phyloP scores from a whole-genome alignment of 2,797 vertebrate species.

The Gobionotothen gibberifrons region DNA sequence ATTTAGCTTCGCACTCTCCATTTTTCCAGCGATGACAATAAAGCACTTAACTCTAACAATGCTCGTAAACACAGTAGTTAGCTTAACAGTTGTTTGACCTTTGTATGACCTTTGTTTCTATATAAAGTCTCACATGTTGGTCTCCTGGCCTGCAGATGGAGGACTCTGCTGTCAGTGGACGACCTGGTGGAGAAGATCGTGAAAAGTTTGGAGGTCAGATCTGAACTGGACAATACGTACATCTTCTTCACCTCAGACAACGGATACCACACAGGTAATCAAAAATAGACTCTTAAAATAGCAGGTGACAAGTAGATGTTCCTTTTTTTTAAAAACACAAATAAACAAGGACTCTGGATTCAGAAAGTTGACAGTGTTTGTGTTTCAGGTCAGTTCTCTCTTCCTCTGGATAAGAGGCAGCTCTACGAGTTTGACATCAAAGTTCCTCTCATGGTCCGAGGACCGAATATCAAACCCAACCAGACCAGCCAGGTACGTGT shows the following conservation, averaged over 20 bases:
- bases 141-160: slow-evolving; percentile 85
- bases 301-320: too few species aligned
- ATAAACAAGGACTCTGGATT: background rate
- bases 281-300: too few species aligned
- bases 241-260: slow-evolving; percentile 98
- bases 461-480: slow-evolving; percentile 94
- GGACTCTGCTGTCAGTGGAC: slow-evolving; percentile 95
- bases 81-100: too few species aligned
- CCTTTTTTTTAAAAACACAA: too few species aligned
- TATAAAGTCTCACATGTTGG: too few species aligned
- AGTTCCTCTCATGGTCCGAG: slow-evolving; percentile 95
- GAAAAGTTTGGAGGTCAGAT: slow-evolving; percentile 87
- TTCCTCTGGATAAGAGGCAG: slow-evolving; percentile 96
- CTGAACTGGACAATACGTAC: slow-evolving; percentile 93
- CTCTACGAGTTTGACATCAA: slow-evolving; percentile 98
- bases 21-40: too few species aligned
- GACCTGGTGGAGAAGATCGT: slow-evolving; percentile 96
- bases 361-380: too few species aligned
- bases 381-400: slow-evolving; percentile 93
- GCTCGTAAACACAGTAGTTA: too few species aligned
- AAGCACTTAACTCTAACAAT: too few species aligned
- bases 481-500: slow-evolving; percentile 90
- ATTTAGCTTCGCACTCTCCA: too few species aligned
- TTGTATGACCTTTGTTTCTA: too few species aligned
- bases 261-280: slow-evolving; percentile 94